phyloP scores from a whole-genome alignment of 23 tunicate species.

The Halocynthia roretzi region DNA sequence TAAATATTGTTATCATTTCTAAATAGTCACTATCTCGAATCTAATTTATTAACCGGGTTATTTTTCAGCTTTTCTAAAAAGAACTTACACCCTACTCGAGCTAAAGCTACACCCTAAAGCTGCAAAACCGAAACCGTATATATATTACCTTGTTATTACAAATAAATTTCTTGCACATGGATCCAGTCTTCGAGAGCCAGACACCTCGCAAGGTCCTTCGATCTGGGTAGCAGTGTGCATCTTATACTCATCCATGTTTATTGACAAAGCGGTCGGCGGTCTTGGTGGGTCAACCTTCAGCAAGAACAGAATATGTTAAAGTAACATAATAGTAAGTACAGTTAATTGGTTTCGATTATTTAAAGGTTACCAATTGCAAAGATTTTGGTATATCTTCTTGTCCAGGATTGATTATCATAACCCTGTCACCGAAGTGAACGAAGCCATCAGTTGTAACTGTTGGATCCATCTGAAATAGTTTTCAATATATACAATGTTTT shows the following conservation, averaged over 20 bases:
- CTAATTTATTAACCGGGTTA: no score
- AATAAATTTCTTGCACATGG: conserved; percentile 76
- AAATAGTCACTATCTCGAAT: neutral
- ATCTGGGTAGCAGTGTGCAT: conserved; percentile 47
- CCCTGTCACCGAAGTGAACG: conserved; percentile 93
- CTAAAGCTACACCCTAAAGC: no score
- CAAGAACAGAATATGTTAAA: neutral
- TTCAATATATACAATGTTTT: neutral
- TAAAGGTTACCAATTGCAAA: conserved; percentile 32
- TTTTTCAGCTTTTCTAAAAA: no score
- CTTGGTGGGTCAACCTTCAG: conserved; percentile 51
- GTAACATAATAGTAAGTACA: neutral
- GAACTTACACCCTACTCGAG: no score
- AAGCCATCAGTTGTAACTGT: conserved; percentile 81
- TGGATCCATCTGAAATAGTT: conserved; percentile 36
- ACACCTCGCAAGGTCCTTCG: conserved; percentile 63
- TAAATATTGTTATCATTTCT: neutral
- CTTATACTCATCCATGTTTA: conserved; percentile 78
- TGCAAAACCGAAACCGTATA: neutral
- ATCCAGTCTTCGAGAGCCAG: conserved; percentile 48
- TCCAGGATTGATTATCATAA: conserved; percentile 94
- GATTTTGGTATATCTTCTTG: conserved; percentile 51
- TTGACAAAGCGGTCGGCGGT: conserved; percentile 61
- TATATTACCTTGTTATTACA: conserved; percentile 56
- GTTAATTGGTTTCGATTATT: neutral